Conservation (phyloP, 2,888 invertebrate genomes). For the Nemapogon koenigi region DNA sequence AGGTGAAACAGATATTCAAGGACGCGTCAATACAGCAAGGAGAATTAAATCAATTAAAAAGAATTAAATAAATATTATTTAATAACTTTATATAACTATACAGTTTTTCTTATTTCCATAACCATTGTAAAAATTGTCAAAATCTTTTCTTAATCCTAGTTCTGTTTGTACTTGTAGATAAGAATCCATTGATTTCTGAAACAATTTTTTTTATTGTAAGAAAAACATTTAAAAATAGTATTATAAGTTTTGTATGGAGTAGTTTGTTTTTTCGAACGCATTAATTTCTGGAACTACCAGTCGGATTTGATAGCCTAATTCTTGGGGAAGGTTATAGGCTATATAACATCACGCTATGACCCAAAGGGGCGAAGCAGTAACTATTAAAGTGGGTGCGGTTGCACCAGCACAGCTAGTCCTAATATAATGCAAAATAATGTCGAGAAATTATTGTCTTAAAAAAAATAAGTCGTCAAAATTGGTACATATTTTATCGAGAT, state of each 20-base stretch:
- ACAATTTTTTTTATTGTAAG: neutral
- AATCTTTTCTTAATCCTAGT: neutral
- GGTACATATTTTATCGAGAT: too few species aligned
- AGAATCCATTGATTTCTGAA: neutral
- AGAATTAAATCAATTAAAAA: slow-evolving; percentile 77
- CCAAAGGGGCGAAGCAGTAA: too few species aligned
- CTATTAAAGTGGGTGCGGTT: too few species aligned
- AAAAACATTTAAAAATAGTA: neutral
- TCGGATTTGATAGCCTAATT: too few species aligned
- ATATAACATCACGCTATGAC: too few species aligned
- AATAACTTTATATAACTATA: neutral
- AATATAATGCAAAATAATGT: too few species aligned
- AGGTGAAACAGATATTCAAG: slow-evolving; percentile 83
- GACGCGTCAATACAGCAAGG: slow-evolving; percentile 85
- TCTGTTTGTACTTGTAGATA: neutral
- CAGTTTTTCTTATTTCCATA: neutral
- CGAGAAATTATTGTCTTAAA: too few species aligned
- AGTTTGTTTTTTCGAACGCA: neutral
- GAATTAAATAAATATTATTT: slow-evolving; percentile 49
- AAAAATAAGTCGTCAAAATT: too few species aligned
- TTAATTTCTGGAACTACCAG: too few species aligned
- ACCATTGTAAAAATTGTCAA: neutral
- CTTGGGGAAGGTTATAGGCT: too few species aligned
- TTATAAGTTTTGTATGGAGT: neutral
- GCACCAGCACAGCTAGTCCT: too few species aligned